These are phyloP conservation scores for Drosophila heteroneura DNA, from an alignment of 2,888 invertebrate species.

Conservation along the genomic window DNA sequence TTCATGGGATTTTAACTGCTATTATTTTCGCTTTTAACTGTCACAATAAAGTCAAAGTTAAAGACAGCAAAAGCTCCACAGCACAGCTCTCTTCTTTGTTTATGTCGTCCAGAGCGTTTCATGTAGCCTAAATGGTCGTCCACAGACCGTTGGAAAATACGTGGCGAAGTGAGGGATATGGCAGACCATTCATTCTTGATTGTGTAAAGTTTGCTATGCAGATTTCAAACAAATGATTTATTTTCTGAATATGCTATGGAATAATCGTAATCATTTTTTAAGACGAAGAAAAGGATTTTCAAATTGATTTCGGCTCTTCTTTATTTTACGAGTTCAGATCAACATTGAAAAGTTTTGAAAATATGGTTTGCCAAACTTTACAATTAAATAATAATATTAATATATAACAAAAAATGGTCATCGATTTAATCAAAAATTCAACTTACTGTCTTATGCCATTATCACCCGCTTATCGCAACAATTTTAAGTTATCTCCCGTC, in stretches of 20 bases:
- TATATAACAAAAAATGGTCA: background rate
- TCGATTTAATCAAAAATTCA: background rate
- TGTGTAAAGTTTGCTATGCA: conserved; percentile 55
- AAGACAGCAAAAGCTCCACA: conserved; percentile 72
- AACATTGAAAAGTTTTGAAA: background rate
- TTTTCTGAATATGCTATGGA: conserved; percentile 23
- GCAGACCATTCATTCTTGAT: conserved; percentile 36
- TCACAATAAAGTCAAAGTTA: conserved; percentile 81
- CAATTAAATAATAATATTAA: background rate
- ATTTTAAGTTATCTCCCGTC: background rate
- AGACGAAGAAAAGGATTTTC: background rate
- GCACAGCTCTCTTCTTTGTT: conserved; percentile 58
- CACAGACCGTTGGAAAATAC: background rate
- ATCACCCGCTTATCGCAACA: background rate
- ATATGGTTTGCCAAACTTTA: background rate
- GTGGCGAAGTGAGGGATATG: background rate
- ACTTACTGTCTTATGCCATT: background rate
- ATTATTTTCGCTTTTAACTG: conserved; percentile 82
- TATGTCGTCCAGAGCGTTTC: conserved; percentile 52
- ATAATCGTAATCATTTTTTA: conserved; percentile 9
- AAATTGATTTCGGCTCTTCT: background rate
- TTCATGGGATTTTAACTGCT: conserved; percentile 81
- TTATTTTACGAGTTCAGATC: background rate
- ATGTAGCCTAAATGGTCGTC: conserved; percentile 37
- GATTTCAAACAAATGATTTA: conserved; percentile 49